These are phyloP conservation scores for Erynnis tages DNA, from an alignment of 2,888 invertebrate genomes.

Conservation along the genomic window DNA sequence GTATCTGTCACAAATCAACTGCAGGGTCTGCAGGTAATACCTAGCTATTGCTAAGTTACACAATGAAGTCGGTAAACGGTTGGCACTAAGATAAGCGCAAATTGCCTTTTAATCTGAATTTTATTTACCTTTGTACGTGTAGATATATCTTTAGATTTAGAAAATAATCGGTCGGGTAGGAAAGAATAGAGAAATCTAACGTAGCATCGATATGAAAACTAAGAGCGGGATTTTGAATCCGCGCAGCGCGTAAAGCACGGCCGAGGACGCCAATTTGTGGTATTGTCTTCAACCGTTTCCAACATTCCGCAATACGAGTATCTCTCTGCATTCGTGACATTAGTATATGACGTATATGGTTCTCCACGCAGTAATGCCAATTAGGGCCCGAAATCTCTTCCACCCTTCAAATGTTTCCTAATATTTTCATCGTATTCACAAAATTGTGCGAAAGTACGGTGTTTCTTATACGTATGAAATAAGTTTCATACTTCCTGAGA, in stretches of 20 bases:
- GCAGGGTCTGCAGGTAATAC: too few species aligned
- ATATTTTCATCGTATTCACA: constrained; percentile 6
- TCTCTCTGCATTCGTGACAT: constrained; percentile 53
- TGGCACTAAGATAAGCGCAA: too few species aligned
- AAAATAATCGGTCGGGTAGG: not conserved
- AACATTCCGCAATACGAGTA: constrained; percentile 42
- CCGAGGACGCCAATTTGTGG: constrained; percentile 56
- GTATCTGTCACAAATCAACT: too few species aligned
- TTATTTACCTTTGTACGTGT: too few species aligned
- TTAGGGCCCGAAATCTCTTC: constrained; percentile 31
- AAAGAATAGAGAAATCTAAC: constrained; percentile 10
- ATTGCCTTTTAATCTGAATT: too few species aligned
- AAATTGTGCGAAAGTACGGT: not conserved
- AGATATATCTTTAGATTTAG: too few species aligned
- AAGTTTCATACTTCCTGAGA: too few species aligned
- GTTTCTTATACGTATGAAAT: too few species aligned
- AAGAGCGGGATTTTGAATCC: constrained; percentile 27
- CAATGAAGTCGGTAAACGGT: too few species aligned
- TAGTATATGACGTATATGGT: constrained; percentile 45
- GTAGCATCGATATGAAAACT: constrained; percentile 28
- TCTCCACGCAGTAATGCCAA: constrained; percentile 38
- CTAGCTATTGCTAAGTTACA: too few species aligned
- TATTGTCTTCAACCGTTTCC: constrained; percentile 50
- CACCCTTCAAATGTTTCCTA: constrained; percentile 14
- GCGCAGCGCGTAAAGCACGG: constrained; percentile 38